A percentile compares a stretch with the other conserved stretches of the same genome.
These are phyloP conservation scores for Paedocypris micromegethes DNA, from an alignment of 2,797 vertebrate species.

Conservation along the genomic window DNA sequence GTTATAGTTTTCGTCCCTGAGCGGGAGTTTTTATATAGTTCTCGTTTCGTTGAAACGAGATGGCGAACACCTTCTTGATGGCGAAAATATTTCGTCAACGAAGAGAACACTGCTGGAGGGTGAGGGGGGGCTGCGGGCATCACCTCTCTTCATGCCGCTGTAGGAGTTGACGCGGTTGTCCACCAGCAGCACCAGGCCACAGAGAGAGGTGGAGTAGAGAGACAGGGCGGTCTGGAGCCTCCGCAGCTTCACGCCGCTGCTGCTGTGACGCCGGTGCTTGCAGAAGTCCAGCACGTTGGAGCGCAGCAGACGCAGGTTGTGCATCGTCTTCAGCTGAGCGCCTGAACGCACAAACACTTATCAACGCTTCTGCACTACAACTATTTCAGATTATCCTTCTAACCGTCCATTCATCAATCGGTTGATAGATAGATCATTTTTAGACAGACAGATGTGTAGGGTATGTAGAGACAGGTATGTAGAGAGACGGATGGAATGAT, in stretches of 20 bases:
- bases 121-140: too few relatives aligned
- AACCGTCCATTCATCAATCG: background rate
- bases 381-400: background rate
- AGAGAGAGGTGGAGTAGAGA: constrained; percentile 89
- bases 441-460: too few relatives aligned
- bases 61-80: too few relatives aligned
- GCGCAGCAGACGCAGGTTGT: constrained; percentile 87
- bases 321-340: constrained; percentile 97
- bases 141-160: constrained; percentile 94
- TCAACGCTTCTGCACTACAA: background rate
- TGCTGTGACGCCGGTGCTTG: constrained; percentile 83
- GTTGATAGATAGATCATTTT: too few relatives aligned
- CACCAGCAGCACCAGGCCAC: constrained; percentile 88
- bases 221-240: constrained; percentile 91
- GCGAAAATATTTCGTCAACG: too few relatives aligned
- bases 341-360: constrained; percentile 60
- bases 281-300: constrained; percentile 91
- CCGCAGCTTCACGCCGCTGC: constrained; percentile 84
- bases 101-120: too few relatives aligned
- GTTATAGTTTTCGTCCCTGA: too few relatives aligned
- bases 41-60: too few relatives aligned
- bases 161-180: constrained; percentile 97
- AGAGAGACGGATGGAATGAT: too few relatives aligned
- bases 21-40: too few relatives aligned
- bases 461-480: too few relatives aligned